Evolutionary conservation across 2,888 invertebrate genomes (phyloP).

Genomic region (Melieria omissa): DNA sequence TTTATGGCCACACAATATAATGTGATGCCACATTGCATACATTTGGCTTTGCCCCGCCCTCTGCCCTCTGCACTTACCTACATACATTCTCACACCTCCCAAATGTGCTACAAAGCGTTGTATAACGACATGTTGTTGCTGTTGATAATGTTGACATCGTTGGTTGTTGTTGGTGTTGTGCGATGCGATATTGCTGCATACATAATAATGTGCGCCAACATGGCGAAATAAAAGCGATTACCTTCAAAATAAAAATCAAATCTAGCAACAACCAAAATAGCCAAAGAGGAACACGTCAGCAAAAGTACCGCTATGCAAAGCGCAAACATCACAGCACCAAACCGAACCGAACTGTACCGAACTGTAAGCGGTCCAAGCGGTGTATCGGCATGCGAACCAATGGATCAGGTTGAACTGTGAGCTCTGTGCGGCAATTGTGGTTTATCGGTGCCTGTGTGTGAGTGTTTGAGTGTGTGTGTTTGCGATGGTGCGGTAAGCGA

Average conservation of each 20-base stretch:
- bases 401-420: too few species aligned
- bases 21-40: background rate
- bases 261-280: conserved; percentile 5
- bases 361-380: too few species aligned
- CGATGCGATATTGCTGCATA: too few species aligned
- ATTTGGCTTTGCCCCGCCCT: background rate
- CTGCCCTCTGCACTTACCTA: background rate
- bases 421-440: too few species aligned
- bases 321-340: too few species aligned
- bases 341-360: too few species aligned
- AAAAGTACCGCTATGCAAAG: conserved; percentile 18
- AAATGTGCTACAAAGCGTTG: background rate
- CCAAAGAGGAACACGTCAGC: conserved; percentile 11
- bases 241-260: background rate
- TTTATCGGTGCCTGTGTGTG: too few species aligned
- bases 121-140: conserved; percentile 10
- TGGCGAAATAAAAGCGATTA: conserved; percentile 6
- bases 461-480: too few species aligned
- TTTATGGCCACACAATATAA: conserved; percentile 21
- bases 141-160: background rate
- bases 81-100: background rate
- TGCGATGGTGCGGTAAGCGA: too few species aligned
- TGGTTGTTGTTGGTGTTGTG: background rate
- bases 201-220: background rate
- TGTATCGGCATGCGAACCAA: too few species aligned